Base-by-base conservation (phyloP, 1,140 invertebrate genomes). In the Drosophila eugracilis region DNA sequence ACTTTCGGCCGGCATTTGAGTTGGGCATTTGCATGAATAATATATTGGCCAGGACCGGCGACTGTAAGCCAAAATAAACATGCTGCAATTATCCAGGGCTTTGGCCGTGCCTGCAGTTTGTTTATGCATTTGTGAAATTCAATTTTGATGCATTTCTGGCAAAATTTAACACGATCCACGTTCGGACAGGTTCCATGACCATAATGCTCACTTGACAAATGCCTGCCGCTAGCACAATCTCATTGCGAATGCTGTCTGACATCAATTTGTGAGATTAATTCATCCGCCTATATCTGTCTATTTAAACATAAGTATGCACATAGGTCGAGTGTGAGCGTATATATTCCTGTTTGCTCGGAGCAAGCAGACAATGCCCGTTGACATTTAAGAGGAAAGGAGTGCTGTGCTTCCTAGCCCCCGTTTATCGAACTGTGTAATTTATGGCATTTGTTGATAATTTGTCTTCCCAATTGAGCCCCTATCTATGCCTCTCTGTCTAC, bases 401-500 rank as follows among this genome's bases (percentile, higher is more conserved):
- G 19, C 26, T 3, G 1, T 21, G 37, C 44, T 63, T 21, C 54
- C 72, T 52, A 65, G 47, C 36, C 30, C 59, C 32, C 66, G 52
- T 55, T 75, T 75, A 79, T 84, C 65, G 80, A 76, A 48, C 71
- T 75, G 42, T 75, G 75, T 79, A 66, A 84, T 84, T 84, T 84
- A 84, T 84, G 80, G 80, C 76, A 85, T 85, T 84, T 79, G 79
- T 75, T 84, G 79, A 85, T 84, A 75, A 84, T 84, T 85, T 84
- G 79, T 79, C 79, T 72, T 84, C 69, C 69, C 69, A 54, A 65
- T 65, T 24, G 78, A 57, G 53, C 67, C 50, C 24, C 57, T 39
- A 53, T 49, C 50, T 41, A 7, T 10, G 44, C 36, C 28, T 42
- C 60, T 52, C 36, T 32, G 44, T 52, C 45, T 6, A 5, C 24